Percentiles rank a stretch among this genome's conserved stretches.
Conservation (phyloP, 2,113 vertebrate genomes). For the Phasianus colchicus region DNA sequence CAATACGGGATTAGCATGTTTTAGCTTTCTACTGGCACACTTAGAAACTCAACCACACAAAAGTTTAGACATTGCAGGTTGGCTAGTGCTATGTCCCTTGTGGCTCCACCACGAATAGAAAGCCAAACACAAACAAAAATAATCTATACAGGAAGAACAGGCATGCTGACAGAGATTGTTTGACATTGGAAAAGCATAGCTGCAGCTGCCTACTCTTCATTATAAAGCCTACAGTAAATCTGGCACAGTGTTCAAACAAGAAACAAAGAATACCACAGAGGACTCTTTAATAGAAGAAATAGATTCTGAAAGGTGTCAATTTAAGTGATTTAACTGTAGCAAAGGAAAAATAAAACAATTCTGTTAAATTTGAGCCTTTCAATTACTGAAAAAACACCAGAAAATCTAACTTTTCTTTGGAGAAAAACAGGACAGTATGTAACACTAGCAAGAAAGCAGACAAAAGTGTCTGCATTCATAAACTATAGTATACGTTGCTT, state of each 20-base stretch:
- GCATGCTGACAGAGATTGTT: constrained; percentile 15
- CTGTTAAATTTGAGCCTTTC: constrained; percentile 33
- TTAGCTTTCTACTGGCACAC: not conserved
- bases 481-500: not conserved
- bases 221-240: constrained; percentile 50
- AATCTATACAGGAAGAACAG: not conserved
- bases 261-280: constrained; percentile 65
- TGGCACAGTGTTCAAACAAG: constrained; percentile 40
- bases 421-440: not conserved
- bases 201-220: constrained; percentile 61
- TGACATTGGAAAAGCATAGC: constrained; percentile 37
- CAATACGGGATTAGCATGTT: not conserved
- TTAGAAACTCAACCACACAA: not conserved
- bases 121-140: constrained; percentile 34
- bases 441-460: not conserved
- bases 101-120: constrained; percentile 3
- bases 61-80: constrained; percentile 7
- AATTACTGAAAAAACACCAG: constrained; percentile 11
- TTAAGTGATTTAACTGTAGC: constrained; percentile 51
- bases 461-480: not conserved
- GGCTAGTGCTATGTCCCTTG: not conserved
- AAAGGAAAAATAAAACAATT: constrained; percentile 66
- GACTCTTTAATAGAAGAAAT: constrained; percentile 52
- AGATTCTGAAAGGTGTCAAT: constrained; percentile 66
- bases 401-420: not conserved